Evolutionary conservation across 2,888 invertebrate genomes (phyloP).

Genomic region (Drosophila macrospina): DNA sequence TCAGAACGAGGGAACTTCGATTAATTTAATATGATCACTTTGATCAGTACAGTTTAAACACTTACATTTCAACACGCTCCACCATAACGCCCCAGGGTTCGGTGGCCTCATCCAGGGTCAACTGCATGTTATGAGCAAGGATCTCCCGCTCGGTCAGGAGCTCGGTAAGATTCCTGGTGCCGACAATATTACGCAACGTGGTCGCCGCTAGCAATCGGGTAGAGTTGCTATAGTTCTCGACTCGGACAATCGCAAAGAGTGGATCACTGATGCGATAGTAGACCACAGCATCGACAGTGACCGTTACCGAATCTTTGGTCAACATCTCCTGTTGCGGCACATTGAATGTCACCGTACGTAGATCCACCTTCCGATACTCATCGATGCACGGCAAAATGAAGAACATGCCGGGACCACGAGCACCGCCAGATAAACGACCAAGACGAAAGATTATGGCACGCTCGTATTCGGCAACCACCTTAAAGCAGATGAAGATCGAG

Average conservation of each 20-base stretch:
- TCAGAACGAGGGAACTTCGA: no score
- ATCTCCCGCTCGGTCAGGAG: conserved; percentile 96
- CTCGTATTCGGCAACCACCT: conserved; percentile 95
- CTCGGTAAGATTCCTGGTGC: conserved; percentile 96
- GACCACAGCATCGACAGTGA: conserved; percentile 96
- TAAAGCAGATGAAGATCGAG: conserved; percentile 93
- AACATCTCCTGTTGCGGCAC: conserved; percentile 98
- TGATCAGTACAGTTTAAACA: no score
- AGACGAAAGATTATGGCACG: conserved; percentile 95
- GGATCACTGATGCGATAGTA: conserved; percentile 93
- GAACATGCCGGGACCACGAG: conserved; percentile 93
- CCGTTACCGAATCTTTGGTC: conserved; percentile 97
- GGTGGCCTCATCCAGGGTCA: conserved; percentile 88
- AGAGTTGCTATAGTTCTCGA: conserved; percentile 93
- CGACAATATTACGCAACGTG: conserved; percentile 94
- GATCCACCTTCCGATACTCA: conserved; percentile 95
- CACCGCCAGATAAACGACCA: conserved; percentile 88
- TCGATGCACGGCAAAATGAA: conserved; percentile 98
- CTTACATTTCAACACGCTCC: conserved; percentile 97
- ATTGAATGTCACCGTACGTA: conserved; percentile 97
- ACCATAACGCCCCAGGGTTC: conserved; percentile 98
- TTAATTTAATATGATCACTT: conserved; percentile 61
- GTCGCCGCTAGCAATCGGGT: conserved; percentile 93
- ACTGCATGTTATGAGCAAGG: conserved; percentile 96
- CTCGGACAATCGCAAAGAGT: conserved; percentile 90